Conservation (phyloP, 2,888 invertebrate species). For the Drosophila longiperda region DNA sequence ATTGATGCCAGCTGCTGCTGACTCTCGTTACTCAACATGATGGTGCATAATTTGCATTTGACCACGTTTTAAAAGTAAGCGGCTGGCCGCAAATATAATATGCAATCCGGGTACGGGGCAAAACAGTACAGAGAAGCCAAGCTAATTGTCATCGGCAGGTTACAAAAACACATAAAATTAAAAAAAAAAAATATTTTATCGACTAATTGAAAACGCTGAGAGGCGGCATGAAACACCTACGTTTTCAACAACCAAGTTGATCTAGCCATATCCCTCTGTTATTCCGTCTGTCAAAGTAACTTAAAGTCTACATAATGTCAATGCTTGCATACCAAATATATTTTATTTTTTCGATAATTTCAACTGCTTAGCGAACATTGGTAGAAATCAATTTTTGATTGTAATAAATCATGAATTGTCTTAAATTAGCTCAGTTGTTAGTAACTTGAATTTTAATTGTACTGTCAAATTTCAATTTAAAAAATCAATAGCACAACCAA, state of each 20-base stretch:
- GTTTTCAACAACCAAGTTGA: not conserved
- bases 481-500: too few species aligned
- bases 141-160: slow-evolving; percentile 24
- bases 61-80: slow-evolving; percentile 71
- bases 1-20: slow-evolving; percentile 6
- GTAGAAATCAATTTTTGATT: not conserved
- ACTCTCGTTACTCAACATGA: slow-evolving; percentile 61
- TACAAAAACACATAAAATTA: slow-evolving; percentile 1
- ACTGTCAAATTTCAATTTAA: too few species aligned
- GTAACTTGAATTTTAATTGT: too few species aligned
- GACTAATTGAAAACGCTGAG: not conserved
- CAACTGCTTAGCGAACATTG: not conserved
- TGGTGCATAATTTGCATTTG: slow-evolving; percentile 73
- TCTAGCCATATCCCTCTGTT: not conserved
- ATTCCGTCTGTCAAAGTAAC: not conserved
- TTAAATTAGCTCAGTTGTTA: too few species aligned
- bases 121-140: not conserved
- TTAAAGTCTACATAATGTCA: not conserved
- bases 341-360: not conserved
- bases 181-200: too few species aligned
- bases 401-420: not conserved
- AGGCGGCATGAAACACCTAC: too few species aligned
- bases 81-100: slow-evolving; percentile 69
- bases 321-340: not conserved
- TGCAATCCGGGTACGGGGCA: slow-evolving; percentile 33